Base-by-base conservation (phyloP, 2,888 invertebrate genomes). In the Melinaea marsaeus region DNA sequence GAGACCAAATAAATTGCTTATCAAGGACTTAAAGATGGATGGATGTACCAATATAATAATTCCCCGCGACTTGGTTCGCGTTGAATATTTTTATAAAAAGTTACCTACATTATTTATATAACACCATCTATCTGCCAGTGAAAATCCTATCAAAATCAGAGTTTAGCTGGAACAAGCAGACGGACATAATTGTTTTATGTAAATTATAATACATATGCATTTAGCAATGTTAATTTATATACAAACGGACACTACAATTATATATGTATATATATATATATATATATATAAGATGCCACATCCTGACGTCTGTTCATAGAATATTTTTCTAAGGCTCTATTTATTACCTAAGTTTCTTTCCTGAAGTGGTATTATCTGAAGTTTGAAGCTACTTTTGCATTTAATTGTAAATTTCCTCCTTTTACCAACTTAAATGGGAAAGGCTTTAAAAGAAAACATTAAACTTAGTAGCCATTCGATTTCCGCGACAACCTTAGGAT, bases 371-470 rank as follows among this genome's bases (percentile, higher is more conserved):
- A 68, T 70, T 71, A 69, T 67, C 65, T 64, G 60, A 64, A 67
- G 64, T 60, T 67, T 55, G 58, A 57, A 55, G 66, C 64, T 64
- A 61, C 66, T 68, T 65, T 64, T 58, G 69, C 71, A 73, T 73
- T 73, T 74, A 74, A 71, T 74, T 72, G 72, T 67, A 72, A 74
- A 74, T 70, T 70, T 72, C 71, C 69, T 70, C 68, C 65, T 65
- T 62, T 64, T 67, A 64, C 65, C 55, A 64, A 69, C 54, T 69
- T 63, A 59, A 66, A 69, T 66, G 62, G 61, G 58, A 62, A n/a
- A 59, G 60, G 64, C 58, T 66, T 69, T 65, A 60, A 64, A 71
- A 63, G 62, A 61, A 64, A 55, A 55, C 63, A 46, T 2, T 33
- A 51, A 54, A 61, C 51, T 32, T 65, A 67, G 57, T 61, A 1